Evolutionary conservation across 1,140 invertebrate species (phyloP).

Genomic region (Heliothis subflexa): DNA sequence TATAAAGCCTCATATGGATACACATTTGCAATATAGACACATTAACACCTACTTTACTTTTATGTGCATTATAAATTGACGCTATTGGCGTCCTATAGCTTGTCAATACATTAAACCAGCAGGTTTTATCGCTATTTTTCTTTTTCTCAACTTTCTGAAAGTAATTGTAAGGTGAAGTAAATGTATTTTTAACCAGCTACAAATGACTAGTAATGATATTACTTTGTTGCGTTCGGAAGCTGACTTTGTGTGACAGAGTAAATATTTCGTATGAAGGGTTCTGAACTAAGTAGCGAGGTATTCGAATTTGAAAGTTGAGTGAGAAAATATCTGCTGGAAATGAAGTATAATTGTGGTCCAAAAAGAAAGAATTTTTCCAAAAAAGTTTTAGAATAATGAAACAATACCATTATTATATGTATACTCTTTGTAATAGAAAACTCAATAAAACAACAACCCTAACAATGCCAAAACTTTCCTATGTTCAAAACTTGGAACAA

Average conservation of each 20-base stretch:
- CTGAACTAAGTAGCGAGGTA: not conserved
- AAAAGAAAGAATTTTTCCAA: not conserved
- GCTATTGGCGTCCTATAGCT: not conserved
- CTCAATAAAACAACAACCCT: not conserved
- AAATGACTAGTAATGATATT: not conserved
- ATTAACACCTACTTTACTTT: slow-evolving; percentile 27
- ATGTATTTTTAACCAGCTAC: slow-evolving; percentile 37
- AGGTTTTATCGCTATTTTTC: not conserved
- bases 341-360: too few species aligned
- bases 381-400: not conserved
- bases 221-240: not conserved
- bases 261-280: not conserved
- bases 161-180: slow-evolving; percentile 17
- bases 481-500: slow-evolving; percentile 16
- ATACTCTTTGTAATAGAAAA: not conserved
- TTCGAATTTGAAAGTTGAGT: not conserved
- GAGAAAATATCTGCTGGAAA: not conserved
- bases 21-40: slow-evolving; percentile 28
- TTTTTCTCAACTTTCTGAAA: not conserved
- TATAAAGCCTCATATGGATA: slow-evolving; percentile 2
- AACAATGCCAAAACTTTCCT: slow-evolving; percentile 13
- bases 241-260: not conserved
- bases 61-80: slow-evolving; percentile 24
- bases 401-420: not conserved
- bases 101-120: slow-evolving; percentile 15